Evolutionary conservation across 2,797 vertebrate genomes (phyloP), one percentile per base, ranked within the genome.

Genomic region (Pseudopleuronectes americanus): DNA sequence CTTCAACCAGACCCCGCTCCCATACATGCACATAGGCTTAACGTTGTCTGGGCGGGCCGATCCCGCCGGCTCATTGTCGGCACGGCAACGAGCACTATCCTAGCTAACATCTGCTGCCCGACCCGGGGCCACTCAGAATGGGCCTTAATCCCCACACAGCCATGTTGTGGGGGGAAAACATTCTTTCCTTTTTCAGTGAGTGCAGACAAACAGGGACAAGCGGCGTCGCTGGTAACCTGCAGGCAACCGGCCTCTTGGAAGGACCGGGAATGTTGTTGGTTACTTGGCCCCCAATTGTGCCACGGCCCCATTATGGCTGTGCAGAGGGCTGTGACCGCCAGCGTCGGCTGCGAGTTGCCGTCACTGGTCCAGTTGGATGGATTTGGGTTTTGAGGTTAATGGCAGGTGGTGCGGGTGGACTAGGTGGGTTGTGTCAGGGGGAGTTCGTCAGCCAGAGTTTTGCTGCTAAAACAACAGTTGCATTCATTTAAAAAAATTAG

Each of bases 251-350:
- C 86, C 89, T 90, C 82, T 85, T 87, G 82, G 87, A 89, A 77
- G 81, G 80, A 84, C 77, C 72, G 58, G 69, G 79, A 87, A 84
- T 89, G 80, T 71, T 86, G 89, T 76, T 24, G 57, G 83, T 84
- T 80, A 71, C 62, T 72, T 81, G 80, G 47, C 74, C 85, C 77
- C 70, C 81, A 61, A 76, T 77, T 84, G 86, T 83, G 77, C 83
- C 48, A 60, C 31, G 56, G 79, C 64, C 77, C 87, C 87, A 89
- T 92, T 93, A 90, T 93, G 85, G 87, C 82, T 89, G 91, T 90
- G 91, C 92, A 93, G 76, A 88, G 68, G 84, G 84, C 85, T 90
- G 92, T 92, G 91, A 92, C 91, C 68, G 91, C 91, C 93, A 93
- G 90, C 76, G 53, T 77, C 83, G 48, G 84, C 83, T 85, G 80